Percentiles rank a stretch among this genome's conserved stretches.
These are phyloP conservation scores for Apotomis betuletana DNA, from an alignment of 2,888 invertebrate species.

Conservation along the genomic window DNA sequence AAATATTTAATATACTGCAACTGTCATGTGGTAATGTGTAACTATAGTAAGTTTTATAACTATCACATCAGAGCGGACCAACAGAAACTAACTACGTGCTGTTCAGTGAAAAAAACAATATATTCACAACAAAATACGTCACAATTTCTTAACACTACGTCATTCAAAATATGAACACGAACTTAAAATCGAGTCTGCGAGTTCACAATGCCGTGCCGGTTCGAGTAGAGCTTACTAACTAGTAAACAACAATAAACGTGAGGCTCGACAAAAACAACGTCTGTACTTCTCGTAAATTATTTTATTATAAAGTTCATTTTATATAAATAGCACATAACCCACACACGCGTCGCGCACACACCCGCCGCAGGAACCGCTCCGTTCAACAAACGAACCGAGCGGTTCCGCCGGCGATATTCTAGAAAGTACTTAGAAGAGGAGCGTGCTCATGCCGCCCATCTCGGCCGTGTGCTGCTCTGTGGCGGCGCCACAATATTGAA, in stretches of 20 bases:
- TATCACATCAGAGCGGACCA: conserved; percentile 44
- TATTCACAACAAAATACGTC: conserved; percentile 55
- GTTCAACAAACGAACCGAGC: conserved; percentile 39
- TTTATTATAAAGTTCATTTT: conserved; percentile 82
- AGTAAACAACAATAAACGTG: conserved; percentile 46
- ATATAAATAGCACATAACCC: conserved; percentile 84
- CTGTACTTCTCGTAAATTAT: conserved; percentile 73
- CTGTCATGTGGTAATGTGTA: conserved; percentile 55
- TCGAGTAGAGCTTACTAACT: conserved; percentile 51
- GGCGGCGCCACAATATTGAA: no score
- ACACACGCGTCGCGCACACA: conserved; percentile 60
- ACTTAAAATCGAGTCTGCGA: conserved; percentile 60
- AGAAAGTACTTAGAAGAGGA: conserved; percentile 92
- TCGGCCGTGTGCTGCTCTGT: conserved; percentile 99
- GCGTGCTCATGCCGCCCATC: conserved; percentile 99
- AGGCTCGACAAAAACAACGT: conserved; percentile 52
- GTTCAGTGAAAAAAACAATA: conserved; percentile 49
- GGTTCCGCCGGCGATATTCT: conserved; percentile 45
- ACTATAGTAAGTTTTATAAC: conserved; percentile 42
- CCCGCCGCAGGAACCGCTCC: conserved; percentile 33
- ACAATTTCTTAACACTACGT: conserved; percentile 47
- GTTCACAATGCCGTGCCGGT: conserved; percentile 60
- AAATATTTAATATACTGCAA: conserved; percentile 60
- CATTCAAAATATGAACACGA: conserved; percentile 51
- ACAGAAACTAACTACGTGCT: conserved; percentile 51